These are phyloP conservation scores for Epinephelus coioides DNA, from an alignment of 2,797 vertebrate genomes.

Conservation along the genomic window DNA sequence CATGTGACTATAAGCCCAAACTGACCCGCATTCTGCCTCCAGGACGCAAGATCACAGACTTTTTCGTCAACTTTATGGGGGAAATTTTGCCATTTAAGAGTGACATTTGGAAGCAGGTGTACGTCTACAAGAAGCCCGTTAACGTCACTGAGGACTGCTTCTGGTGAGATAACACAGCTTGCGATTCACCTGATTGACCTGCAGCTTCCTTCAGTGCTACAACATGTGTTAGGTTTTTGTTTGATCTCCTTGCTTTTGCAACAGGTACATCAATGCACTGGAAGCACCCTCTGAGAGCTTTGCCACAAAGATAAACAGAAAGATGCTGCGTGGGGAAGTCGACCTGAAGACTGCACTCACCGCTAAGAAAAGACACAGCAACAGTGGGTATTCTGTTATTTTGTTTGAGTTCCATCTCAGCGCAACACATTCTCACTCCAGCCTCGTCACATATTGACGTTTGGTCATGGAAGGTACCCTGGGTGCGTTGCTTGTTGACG, in stretches of 20 bases:
- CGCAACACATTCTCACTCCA: too few species aligned
- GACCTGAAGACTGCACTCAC: slow-evolving; percentile 32
- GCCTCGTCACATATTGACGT: too few species aligned
- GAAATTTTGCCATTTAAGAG: slow-evolving; percentile 70
- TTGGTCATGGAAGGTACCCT: too few species aligned
- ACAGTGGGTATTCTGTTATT: slow-evolving; percentile 74
- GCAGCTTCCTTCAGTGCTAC: neutral
- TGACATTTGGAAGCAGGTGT: slow-evolving; percentile 83
- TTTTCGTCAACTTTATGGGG: slow-evolving; percentile 88
- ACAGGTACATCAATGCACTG: slow-evolving; percentile 94
- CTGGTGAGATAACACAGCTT: slow-evolving; percentile 86
- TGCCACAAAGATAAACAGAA: slow-evolving; percentile 62
- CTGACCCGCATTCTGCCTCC: slow-evolving; percentile 93
- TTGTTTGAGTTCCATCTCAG: neutral
- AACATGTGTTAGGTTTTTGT: neutral
- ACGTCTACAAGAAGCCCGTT: slow-evolving; percentile 88
- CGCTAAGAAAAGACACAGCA: slow-evolving; percentile 66
- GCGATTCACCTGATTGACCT: neutral
- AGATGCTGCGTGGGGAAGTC: slow-evolving; percentile 65
- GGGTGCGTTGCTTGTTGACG: too few species aligned
- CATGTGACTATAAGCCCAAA: slow-evolving; percentile 92
- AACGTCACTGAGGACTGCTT: slow-evolving; percentile 89
- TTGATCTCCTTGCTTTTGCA: slow-evolving; percentile 4
- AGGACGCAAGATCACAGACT: slow-evolving; percentile 90
- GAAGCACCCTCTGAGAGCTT: slow-evolving; percentile 89